A percentile compares a stretch with the other conserved stretches of the same genome.
Evolutionary conservation across 2,888 invertebrate species (phyloP).

Genomic region (Sphaerophoria rueppellii): DNA sequence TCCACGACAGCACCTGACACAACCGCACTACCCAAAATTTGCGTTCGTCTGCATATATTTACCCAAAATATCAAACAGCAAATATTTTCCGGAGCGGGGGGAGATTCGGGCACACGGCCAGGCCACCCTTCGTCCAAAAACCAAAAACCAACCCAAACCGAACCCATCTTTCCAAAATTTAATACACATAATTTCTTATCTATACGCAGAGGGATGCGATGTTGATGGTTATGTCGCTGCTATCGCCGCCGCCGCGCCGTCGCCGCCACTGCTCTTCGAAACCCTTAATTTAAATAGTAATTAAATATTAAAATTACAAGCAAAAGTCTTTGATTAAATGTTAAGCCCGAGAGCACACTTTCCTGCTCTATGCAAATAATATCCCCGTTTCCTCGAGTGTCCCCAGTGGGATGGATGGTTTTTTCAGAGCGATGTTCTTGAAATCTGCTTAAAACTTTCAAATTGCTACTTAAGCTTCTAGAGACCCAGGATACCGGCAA

Average conservation of each 20-base stretch:
- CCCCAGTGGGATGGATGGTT: constrained; percentile 33
- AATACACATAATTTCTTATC: constrained; percentile 12
- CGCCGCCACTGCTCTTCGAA: constrained; percentile 42
- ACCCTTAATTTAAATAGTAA: constrained; percentile 73
- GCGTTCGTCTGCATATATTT: constrained; percentile 69
- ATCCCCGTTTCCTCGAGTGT: constrained; percentile 11
- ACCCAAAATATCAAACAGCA: constrained; percentile 70
- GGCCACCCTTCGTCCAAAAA: constrained; percentile 34
- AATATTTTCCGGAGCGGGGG: constrained; percentile 11
- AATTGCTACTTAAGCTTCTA: constrained; percentile 64
- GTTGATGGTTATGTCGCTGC: background rate
- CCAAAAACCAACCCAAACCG: constrained; percentile 18
- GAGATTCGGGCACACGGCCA: too few species aligned
- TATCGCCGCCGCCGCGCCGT: background rate
- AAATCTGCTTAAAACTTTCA: constrained; percentile 73
- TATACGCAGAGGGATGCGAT: constrained; percentile 28
- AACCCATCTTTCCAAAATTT: constrained; percentile 15
- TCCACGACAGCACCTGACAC: constrained; percentile 71
- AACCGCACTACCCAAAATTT: constrained; percentile 67
- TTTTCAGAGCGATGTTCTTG: constrained; percentile 53
- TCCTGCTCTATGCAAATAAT: constrained; percentile 60
- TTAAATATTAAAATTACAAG: constrained; percentile 74
- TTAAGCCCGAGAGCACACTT: constrained; percentile 69
- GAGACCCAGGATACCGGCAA: constrained; percentile 7
- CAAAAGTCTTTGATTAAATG: constrained; percentile 73